phyloP scores from a whole-genome alignment of 2,797 vertebrate species.

The Bradypus variegatus region DNA sequence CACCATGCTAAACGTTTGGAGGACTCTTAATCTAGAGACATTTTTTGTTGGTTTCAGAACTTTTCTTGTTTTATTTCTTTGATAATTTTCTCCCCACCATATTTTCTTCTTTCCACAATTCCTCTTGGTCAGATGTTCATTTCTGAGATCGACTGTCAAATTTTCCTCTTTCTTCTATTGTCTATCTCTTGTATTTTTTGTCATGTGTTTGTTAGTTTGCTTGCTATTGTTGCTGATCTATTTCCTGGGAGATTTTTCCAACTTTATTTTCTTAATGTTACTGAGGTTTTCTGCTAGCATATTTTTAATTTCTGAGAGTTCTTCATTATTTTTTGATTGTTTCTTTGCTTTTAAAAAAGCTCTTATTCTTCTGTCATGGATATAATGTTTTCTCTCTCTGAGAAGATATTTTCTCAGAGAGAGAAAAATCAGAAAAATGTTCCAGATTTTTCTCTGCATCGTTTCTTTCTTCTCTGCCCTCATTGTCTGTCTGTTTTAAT shows the following conservation, averaged over 20 bases:
- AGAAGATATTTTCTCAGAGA: background rate
- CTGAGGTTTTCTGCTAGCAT: background rate
- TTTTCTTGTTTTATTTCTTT: background rate
- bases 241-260: background rate
- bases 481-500: no score
- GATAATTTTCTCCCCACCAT: background rate
- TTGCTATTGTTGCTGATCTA: background rate
- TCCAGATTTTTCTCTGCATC: background rate
- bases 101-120: background rate
- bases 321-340: background rate
- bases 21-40: background rate
- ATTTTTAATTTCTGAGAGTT: conserved; percentile 14
- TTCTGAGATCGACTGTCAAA: background rate
- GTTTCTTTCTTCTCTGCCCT: background rate
- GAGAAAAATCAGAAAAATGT: background rate
- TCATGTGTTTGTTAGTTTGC: background rate
- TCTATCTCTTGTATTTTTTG: background rate
- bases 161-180: background rate
- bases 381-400: background rate
- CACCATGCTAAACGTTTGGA: rapidly evolving
- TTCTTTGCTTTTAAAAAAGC: background rate
- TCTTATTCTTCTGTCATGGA: background rate
- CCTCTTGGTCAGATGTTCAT: background rate
- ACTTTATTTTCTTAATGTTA: background rate
- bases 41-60: background rate